These are phyloP conservation scores for Gymnarchus niloticus DNA, from an alignment of 2,113 vertebrate genomes.

Conservation along the genomic window DNA sequence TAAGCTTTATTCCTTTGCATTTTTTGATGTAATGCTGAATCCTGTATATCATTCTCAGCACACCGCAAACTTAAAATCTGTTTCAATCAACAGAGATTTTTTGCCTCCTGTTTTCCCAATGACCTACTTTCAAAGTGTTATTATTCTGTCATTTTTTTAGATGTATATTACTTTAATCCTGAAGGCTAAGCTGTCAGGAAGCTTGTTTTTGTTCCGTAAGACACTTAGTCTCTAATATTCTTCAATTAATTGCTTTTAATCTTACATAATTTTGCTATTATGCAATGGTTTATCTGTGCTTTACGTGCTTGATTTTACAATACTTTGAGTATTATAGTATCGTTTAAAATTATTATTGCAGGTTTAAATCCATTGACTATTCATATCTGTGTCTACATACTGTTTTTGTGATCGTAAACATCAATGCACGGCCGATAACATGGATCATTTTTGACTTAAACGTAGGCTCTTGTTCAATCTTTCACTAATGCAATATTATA, in stretches of 20 bases:
- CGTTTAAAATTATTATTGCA: neutral
- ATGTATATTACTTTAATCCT: constrained; percentile 70
- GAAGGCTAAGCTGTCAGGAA: constrained; percentile 55
- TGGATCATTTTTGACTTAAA: neutral
- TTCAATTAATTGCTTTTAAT: constrained; percentile 50
- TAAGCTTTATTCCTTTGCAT: constrained; percentile 56
- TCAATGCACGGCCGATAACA: neutral
- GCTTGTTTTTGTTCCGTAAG: constrained; percentile 57
- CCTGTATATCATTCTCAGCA: constrained; percentile 58
- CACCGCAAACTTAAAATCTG: constrained; percentile 56
- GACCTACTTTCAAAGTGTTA: constrained; percentile 67
- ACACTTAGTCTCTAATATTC: constrained; percentile 47
- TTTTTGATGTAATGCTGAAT: constrained; percentile 58
- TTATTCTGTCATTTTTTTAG: constrained; percentile 66
- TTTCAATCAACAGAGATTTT: constrained; percentile 52
- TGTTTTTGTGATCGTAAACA: neutral
- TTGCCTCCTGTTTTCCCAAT: constrained; percentile 37
- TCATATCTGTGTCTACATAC: neutral
- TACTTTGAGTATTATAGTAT: neutral
- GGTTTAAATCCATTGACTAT: neutral
- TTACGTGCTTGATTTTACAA: neutral
- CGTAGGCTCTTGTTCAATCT: constrained; percentile 38
- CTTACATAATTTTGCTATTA: constrained; percentile 22
- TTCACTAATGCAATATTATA: constrained; percentile 44
- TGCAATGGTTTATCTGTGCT: neutral